A percentile compares a stretch with the other conserved stretches of the same genome.
phyloP scores from a whole-genome alignment of 2,113 vertebrate genomes.

The Mystacornis crossleyi region DNA sequence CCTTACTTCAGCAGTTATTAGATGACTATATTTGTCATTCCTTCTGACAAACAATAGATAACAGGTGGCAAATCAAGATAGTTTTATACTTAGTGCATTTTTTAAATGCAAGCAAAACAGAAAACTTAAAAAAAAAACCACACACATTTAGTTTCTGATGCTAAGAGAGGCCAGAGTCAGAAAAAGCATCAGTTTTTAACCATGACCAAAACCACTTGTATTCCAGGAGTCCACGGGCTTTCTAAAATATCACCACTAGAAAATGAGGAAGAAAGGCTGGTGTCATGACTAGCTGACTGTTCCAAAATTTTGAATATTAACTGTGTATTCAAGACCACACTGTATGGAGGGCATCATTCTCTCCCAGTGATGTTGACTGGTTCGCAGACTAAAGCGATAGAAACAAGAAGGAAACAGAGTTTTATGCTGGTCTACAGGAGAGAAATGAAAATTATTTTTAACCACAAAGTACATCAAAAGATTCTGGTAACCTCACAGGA shows the following conservation, averaged over 20 bases:
- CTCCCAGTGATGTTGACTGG: background rate
- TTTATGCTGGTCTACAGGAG: background rate
- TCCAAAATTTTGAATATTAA: background rate
- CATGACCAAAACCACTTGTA: background rate
- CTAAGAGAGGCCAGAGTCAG: background rate
- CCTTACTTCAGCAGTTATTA: conserved; percentile 61
- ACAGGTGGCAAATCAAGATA: background rate
- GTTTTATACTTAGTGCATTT: conserved; percentile 1
- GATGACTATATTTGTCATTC: conserved; percentile 60
- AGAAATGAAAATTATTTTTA: background rate
- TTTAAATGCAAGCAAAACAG: background rate
- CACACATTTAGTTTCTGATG: background rate
- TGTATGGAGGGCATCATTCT: background rate
- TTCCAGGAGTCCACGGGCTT: accelerated
- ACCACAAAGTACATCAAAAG: background rate
- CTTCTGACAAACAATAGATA: conserved; percentile 11
- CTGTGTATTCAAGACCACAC: background rate
- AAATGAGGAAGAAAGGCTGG: background rate
- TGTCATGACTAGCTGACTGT: background rate
- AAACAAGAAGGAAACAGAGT: background rate
- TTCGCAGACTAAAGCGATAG: background rate
- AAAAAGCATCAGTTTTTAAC: background rate
- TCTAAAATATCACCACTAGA: background rate
- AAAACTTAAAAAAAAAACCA: background rate
- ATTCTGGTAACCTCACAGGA: background rate